Percentiles rank a stretch among this genome's conserved stretches.
These are phyloP conservation scores for Chelidonichthys spinosus DNA, from an alignment of 2,797 vertebrate species.

Conservation along the genomic window DNA sequence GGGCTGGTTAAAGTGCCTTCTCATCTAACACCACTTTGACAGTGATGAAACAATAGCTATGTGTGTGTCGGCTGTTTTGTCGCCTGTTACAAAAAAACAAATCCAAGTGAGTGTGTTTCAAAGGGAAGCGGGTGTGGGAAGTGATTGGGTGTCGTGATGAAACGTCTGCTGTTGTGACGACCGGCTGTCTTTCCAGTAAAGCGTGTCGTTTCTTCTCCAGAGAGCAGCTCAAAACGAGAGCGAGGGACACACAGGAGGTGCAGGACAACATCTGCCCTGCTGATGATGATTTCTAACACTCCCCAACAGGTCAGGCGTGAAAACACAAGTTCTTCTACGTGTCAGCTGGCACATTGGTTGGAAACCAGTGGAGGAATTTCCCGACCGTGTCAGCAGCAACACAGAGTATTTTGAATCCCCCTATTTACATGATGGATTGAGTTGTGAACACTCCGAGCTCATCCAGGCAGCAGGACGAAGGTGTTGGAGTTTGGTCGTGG, in stretches of 20 bases:
- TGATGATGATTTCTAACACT: conserved; percentile 15
- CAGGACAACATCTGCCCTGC: conserved; percentile 25
- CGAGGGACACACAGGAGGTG: not conserved
- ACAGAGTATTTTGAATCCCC: not conserved
- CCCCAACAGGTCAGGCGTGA: conserved; percentile 32
- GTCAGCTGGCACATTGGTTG: not conserved
- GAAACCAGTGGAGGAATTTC: conserved; percentile 34
- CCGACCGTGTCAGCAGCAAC: conserved; percentile 6
- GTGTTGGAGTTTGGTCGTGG: conserved; percentile 1
- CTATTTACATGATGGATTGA: not conserved
- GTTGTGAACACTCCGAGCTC: not conserved
- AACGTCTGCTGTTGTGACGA: conserved; percentile 30
- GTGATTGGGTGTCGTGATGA: conserved; percentile 27
- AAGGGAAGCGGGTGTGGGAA: conserved; percentile 29
- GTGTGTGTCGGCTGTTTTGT: conserved; percentile 5
- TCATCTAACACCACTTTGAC: conserved; percentile 26
- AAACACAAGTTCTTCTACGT: conserved; percentile 27
- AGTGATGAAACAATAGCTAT: conserved; percentile 25
- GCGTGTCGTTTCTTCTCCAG: conserved; percentile 37
- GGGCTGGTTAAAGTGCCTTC: conserved; percentile 51
- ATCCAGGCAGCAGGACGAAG: conserved; percentile 15
- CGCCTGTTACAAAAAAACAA: conserved; percentile 7
- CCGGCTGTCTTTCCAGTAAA: conserved; percentile 58
- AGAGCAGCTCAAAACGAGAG: conserved; percentile 12
- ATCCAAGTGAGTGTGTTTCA: conserved; percentile 16